Base-by-base conservation (phyloP, 2,797 vertebrate species). In the Macrochelys suwanniensis region DNA sequence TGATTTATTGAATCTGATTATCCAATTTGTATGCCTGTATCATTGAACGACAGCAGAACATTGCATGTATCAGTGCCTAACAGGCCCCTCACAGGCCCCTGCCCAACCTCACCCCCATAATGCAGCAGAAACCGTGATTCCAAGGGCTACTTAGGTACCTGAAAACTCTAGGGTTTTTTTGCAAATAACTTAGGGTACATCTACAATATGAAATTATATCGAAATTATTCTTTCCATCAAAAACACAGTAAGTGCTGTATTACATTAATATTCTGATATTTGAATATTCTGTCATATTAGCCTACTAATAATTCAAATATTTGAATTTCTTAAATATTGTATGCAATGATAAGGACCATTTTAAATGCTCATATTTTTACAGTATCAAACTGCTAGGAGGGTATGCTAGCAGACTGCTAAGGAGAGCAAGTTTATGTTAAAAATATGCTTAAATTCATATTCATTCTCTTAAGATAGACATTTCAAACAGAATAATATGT, bases 181-280 rank as follows among this genome's bases (percentile, higher is more conserved):
- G n/a, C n/a, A n/a, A n/a, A n/a, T n/a, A n/a, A n/a, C n/a, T n/a
- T n/a, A n/a, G n/a, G n/a, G n/a, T n/a, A n/a, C n/a, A n/a, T n/a
- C n/a, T n/a, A n/a, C n/a, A n/a, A n/a, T n/a, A n/a, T n/a, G n/a
- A n/a, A n/a, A n/a, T n/a, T n/a, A n/a, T n/a, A n/a, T n/a, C n/a
- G n/a, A n/a, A n/a, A n/a, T n/a, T n/a, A 37, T 84, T 82, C 6
- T 91, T 93, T 53, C 53, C 65, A 4, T 80, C 42, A 93, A 95
- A 68, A 94, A 45, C 87, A 0, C 37, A 19, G 76, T 37, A 77
- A 83, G 81, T 80, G 11, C 2, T 80, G 51, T 85, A 15, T 54
- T 90, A 59, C 47, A 84, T 90, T n/a, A 57, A 49, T 31, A 91
- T 84, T 93, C 49, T 95, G 45, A 31, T 85, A 47, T 83, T 91